Percentiles rank a stretch among this genome's conserved stretches.
Conservation (phyloP, 2,888 invertebrate species). For the Melanotus villosus region DNA sequence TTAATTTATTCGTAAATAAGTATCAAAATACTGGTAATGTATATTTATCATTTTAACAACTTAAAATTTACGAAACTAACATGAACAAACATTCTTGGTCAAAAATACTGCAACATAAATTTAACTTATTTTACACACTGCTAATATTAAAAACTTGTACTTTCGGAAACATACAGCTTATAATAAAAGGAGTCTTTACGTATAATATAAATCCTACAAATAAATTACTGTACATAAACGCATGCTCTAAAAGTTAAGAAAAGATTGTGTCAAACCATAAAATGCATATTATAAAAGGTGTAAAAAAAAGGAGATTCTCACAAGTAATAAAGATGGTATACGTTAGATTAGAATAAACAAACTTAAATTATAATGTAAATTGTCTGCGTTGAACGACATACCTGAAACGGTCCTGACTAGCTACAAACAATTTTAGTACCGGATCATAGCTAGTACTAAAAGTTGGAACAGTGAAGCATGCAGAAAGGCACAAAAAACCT, state of each 20-base stretch:
- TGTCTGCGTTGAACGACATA: background rate
- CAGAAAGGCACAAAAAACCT: conserved; percentile 25
- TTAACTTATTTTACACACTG: too few species aligned
- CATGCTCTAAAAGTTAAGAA: conserved; percentile 22
- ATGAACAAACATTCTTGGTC: too few species aligned
- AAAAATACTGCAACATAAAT: too few species aligned
- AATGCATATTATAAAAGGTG: background rate
- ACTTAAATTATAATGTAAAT: background rate
- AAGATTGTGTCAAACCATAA: background rate
- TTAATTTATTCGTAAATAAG: too few species aligned
- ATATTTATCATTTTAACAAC: too few species aligned
- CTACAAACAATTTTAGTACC: background rate
- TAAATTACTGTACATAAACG: conserved; percentile 50
- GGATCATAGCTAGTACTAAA: background rate
- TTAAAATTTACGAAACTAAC: too few species aligned
- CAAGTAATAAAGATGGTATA: background rate
- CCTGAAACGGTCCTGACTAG: conserved; percentile 7
- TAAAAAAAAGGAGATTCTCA: background rate
- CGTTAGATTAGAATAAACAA: background rate
- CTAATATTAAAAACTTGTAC: conserved; percentile 2
- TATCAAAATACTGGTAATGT: too few species aligned
- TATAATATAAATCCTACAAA: conserved; percentile 35
- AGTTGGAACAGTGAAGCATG: conserved; percentile 14
- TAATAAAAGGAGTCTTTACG: conserved; percentile 14
- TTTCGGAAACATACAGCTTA: background rate